Evolutionary conservation across 2,888 invertebrate genomes (phyloP).

Genomic region (Agrypnus murinus): DNA sequence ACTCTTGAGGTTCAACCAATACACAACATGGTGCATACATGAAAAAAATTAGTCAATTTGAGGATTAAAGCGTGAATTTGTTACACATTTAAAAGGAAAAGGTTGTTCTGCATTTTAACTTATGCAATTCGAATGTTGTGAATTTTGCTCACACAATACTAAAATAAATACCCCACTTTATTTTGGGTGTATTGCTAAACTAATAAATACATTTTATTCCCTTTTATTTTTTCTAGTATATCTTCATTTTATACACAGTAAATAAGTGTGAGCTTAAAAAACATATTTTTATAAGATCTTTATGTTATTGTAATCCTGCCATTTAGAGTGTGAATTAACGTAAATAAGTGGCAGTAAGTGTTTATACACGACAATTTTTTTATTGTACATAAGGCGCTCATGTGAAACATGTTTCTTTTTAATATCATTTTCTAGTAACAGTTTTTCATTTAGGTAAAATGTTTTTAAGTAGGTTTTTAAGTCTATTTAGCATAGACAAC

Average conservation of each 20-base stretch:
- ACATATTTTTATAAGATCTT: constrained; percentile 25
- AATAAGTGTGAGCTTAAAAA: constrained; percentile 1
- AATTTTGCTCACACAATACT: neutral
- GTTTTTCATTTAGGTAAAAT: constrained; percentile 38
- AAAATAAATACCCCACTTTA: too few species aligned
- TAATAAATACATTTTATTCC: neutral
- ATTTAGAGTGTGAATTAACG: too few species aligned
- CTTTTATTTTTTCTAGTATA: neutral
- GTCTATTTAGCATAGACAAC: constrained; percentile 41
- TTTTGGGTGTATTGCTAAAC: neutral
- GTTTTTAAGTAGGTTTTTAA: constrained; percentile 33
- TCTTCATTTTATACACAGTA: neutral
- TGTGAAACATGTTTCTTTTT: constrained; percentile 21
- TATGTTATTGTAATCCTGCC: too few species aligned
- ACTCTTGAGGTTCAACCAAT: too few species aligned
- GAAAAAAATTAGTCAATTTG: too few species aligned
- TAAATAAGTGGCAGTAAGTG: too few species aligned
- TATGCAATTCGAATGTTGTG: neutral
- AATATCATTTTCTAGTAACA: constrained; percentile 14
- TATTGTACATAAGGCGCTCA: constrained; percentile 37
- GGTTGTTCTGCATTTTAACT: neutral
- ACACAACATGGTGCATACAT: too few species aligned
- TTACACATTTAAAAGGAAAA: neutral
- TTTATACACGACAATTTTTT: neutral
- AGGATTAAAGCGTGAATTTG: too few species aligned